Conservation (phyloP, 2,888 invertebrate species). For the Argyresthia goedartella region DNA sequence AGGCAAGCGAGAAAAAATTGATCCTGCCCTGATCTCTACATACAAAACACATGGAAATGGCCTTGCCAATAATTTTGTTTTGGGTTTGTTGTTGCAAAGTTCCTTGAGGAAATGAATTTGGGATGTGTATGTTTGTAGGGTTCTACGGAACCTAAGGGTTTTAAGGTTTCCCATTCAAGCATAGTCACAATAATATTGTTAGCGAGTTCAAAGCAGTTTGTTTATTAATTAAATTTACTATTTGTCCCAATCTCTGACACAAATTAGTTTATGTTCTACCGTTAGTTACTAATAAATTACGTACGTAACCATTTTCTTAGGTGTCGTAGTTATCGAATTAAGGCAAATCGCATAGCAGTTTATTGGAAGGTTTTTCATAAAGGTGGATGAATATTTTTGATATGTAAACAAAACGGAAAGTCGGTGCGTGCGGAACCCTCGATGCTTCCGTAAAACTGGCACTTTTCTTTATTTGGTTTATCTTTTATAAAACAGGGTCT, state of each 20-base stretch:
- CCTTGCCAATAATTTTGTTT: background rate
- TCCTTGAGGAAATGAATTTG: conserved; percentile 1
- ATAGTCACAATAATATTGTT: background rate
- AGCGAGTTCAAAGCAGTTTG: background rate
- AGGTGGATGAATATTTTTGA: too few relatives aligned
- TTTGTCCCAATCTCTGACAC: background rate
- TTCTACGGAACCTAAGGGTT: too few relatives aligned
- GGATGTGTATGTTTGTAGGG: background rate
- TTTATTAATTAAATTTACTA: background rate
- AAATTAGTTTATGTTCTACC: background rate
- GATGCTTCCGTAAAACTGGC: too few relatives aligned
- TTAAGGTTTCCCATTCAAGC: background rate
- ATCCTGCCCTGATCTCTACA: background rate
- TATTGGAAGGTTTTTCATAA: too few relatives aligned
- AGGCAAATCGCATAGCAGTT: too few relatives aligned
- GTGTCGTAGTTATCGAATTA: too few relatives aligned
- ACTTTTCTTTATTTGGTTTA: too few relatives aligned
- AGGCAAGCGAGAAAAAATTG: background rate
- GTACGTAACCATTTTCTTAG: too few relatives aligned
- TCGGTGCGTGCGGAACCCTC: too few relatives aligned
- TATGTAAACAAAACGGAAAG: too few relatives aligned
- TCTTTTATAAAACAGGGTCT: too few relatives aligned
- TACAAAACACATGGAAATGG: background rate
- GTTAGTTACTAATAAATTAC: background rate
- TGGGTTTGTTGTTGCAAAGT: background rate